Evolutionary conservation across 2,113 vertebrate genomes (phyloP).

Genomic region (Potamarius usumacintae): DNA sequence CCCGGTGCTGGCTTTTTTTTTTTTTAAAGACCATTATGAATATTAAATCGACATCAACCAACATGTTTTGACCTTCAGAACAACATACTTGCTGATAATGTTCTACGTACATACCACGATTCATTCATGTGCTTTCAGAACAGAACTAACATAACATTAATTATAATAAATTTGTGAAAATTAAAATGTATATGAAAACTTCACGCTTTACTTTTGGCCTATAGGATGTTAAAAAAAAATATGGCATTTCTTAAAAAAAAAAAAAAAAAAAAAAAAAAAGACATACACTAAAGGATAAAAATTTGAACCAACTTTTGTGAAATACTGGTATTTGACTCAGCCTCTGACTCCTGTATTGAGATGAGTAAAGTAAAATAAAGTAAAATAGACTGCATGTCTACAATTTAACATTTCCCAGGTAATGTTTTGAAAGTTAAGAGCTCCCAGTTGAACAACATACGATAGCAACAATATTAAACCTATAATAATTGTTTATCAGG

Average conservation of each 20-base stretch:
- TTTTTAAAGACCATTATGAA: neutral
- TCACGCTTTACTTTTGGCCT: neutral
- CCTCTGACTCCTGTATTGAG: neutral
- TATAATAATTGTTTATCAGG: slow-evolving; percentile 15
- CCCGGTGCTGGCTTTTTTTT: neutral
- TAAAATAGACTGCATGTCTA: neutral
- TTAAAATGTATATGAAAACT: neutral
- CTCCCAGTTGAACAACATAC: slow-evolving; percentile 11
- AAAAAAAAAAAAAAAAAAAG: neutral
- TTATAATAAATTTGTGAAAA: neutral
- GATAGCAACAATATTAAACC: slow-evolving; percentile 1
- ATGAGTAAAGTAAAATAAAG: neutral
- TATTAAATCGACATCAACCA: neutral
- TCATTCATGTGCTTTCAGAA: neutral
- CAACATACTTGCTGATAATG: neutral
- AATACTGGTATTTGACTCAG: slow-evolving; percentile 12
- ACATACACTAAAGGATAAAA: neutral
- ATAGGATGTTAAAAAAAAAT: slow-evolving; percentile 1
- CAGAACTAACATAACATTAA: neutral
- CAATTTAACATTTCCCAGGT: slow-evolving; percentile 1
- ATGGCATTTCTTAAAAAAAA: neutral
- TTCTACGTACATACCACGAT: neutral
- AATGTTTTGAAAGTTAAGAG: neutral
- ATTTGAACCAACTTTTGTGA: neutral
- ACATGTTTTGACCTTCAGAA: neutral